phyloP scores from a whole-genome alignment of 2,113 vertebrate genomes.

The Scopus umbretta region DNA sequence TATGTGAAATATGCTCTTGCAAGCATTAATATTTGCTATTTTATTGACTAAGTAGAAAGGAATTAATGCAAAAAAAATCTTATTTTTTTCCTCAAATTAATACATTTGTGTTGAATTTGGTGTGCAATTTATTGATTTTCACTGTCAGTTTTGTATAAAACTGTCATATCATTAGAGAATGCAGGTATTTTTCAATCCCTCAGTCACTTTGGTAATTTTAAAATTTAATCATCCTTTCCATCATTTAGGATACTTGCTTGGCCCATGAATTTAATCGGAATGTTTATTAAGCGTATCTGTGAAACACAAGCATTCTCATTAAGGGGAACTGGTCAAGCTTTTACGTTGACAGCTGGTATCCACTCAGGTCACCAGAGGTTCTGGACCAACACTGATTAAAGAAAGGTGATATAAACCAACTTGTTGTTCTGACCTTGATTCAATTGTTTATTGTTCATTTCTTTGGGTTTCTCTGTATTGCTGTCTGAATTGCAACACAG shows the following conservation, averaged over 20 bases:
- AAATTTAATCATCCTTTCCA: conserved; percentile 37
- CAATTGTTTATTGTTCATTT: neutral
- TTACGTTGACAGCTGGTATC: neutral
- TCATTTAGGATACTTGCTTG: conserved; percentile 7
- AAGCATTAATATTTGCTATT: neutral
- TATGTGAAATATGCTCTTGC: neutral
- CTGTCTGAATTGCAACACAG: neutral
- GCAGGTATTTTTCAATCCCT: neutral
- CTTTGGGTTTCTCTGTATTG: neutral
- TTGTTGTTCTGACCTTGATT: neutral
- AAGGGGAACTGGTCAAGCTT: neutral
- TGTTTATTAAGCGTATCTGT: conserved; percentile 23
- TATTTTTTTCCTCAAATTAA: neutral
- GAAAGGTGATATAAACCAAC: neutral
- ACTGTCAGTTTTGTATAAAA: neutral
- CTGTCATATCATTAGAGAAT: neutral
- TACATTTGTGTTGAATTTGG: neutral
- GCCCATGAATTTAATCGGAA: neutral
- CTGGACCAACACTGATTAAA: neutral
- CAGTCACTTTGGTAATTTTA: neutral
- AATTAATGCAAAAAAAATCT: neutral
- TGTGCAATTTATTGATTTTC: neutral
- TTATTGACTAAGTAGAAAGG: neutral
- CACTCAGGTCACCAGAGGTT: neutral
- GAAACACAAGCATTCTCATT: conserved; percentile 21